These are phyloP conservation scores for Aradus depressus DNA, from an alignment of 2,888 invertebrate species.

Conservation along the genomic window DNA sequence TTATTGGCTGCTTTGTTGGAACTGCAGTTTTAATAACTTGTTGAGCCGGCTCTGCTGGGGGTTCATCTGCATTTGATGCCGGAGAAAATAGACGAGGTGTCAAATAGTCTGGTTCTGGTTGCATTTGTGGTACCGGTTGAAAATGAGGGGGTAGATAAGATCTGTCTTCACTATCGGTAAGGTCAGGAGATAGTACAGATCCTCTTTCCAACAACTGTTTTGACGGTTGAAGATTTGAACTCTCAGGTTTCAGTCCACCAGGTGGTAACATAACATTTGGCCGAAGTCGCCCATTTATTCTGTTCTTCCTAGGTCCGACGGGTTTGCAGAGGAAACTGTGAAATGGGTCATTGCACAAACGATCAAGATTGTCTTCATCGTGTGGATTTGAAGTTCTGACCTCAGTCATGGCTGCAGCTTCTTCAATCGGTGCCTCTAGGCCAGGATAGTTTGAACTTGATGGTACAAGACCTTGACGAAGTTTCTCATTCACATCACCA, in stretches of 20 bases:
- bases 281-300: conserved; percentile 22
- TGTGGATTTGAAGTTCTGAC: neutral
- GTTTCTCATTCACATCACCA: conserved; percentile 22
- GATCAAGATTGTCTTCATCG: conserved; percentile 22
- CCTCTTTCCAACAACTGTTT: conserved; percentile 6
- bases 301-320: conserved; percentile 11
- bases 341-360: conserved; percentile 25
- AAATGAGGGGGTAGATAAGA: neutral
- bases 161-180: neutral
- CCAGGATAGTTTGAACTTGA: conserved; percentile 13
- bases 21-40: neutral
- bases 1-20: neutral
- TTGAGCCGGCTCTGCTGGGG: neutral
- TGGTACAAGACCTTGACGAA: conserved; percentile 8
- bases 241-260: conserved; percentile 15
- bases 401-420: neutral
- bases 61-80: neutral
- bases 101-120: neutral
- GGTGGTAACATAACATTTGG: conserved; percentile 19
- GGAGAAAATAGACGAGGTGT: too few species aligned
- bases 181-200: too few species aligned
- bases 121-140: neutral
- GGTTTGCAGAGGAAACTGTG: conserved; percentile 27
- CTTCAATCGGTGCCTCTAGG: conserved; percentile 13
- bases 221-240: conserved; percentile 10